A percentile compares a stretch with the other conserved stretches of the same genome.
These are phyloP conservation scores for Fopius arisanus DNA, from an alignment of 1,140 invertebrate genomes.

Conservation along the genomic window DNA sequence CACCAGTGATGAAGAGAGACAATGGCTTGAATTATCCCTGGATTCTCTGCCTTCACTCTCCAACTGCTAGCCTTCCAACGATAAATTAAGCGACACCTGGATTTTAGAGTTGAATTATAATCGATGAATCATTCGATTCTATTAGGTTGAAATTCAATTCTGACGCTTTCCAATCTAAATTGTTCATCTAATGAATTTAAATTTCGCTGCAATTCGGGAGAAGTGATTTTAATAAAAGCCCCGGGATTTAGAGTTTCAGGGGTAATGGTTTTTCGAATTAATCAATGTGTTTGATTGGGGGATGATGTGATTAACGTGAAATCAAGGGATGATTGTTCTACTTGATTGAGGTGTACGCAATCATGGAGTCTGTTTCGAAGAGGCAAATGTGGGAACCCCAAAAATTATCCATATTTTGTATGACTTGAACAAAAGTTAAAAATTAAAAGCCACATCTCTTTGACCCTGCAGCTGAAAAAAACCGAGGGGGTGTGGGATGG, in stretches of 20 bases:
- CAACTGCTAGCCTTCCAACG: background rate
- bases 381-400: too few species aligned
- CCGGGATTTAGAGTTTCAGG: background rate
- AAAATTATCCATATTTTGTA: too few species aligned
- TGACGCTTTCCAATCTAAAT: constrained; percentile 21
- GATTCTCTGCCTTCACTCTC: background rate
- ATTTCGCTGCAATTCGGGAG: background rate
- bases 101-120: background rate
- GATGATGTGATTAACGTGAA: too few species aligned
- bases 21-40: constrained; percentile 35
- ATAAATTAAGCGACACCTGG: background rate
- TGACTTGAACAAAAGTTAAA: too few species aligned
- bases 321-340: too few species aligned
- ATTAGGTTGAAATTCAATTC: constrained; percentile 29
- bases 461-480: background rate
- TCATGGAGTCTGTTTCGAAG: too few species aligned
- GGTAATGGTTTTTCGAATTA: background rate
- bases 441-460: background rate
- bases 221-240: constrained; percentile 17
- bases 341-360: too few species aligned
- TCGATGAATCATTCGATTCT: constrained; percentile 31
- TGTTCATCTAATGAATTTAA: background rate
- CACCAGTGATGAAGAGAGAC: constrained; percentile 33
- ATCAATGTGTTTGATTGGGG: too few species aligned
- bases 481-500: background rate